Evolutionary conservation across 2,888 invertebrate genomes (phyloP).

Genomic region (Liopterus haemorrhoidalis): DNA sequence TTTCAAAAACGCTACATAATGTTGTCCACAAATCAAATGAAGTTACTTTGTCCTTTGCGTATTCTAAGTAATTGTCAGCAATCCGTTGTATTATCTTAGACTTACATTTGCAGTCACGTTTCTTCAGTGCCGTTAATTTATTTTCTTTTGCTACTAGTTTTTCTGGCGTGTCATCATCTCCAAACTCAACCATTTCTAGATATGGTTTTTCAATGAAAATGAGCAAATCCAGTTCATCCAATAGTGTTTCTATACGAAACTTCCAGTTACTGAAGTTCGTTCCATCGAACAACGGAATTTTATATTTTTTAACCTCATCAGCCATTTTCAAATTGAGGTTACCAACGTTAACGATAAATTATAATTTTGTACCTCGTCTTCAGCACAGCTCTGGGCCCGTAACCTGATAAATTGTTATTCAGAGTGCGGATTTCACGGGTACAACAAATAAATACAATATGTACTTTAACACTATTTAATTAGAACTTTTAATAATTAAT

Average conservation of each 20-base stretch:
- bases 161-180: too few species aligned
- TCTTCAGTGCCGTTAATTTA: neutral
- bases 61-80: constrained; percentile 34
- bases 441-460: too few species aligned
- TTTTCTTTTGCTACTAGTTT: neutral
- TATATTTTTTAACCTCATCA: constrained; percentile 4
- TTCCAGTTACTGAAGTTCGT: constrained; percentile 25
- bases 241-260: constrained; percentile 24
- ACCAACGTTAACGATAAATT: too few species aligned
- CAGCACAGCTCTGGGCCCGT: too few species aligned
- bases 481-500: too few species aligned
- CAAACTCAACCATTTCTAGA: neutral
- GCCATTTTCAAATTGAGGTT: too few species aligned
- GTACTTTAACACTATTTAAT: too few species aligned
- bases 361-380: too few species aligned
- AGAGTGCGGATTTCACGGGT: too few species aligned
- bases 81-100: constrained; percentile 32
- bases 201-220: constrained; percentile 11
- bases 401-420: too few species aligned
- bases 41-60: constrained; percentile 31
- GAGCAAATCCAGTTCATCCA: constrained; percentile 22
- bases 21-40: constrained; percentile 30
- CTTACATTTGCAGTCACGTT: constrained; percentile 28
- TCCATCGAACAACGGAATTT: constrained; percentile 25
- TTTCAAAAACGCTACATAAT: constrained; percentile 28